Evolutionary conservation across 2,888 invertebrate genomes (phyloP).

Genomic region (Spilarctia lutea): DNA sequence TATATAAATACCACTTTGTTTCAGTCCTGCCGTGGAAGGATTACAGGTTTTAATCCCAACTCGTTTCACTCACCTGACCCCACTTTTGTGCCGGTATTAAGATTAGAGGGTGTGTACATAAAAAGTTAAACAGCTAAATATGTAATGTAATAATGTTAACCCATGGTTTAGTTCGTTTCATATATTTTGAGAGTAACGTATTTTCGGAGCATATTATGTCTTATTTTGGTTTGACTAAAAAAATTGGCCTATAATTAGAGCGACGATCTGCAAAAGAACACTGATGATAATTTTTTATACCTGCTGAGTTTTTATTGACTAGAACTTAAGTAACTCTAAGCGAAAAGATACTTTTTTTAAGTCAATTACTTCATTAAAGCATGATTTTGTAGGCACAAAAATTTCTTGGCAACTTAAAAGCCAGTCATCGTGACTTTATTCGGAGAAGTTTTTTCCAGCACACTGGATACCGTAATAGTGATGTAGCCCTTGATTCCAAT

Average conservation of each 20-base stretch:
- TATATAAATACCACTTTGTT: conserved; percentile 3
- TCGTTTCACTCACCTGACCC: conserved; percentile 2
- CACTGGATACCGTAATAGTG: conserved; percentile 34
- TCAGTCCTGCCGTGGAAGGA: background rate
- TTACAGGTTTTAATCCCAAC: conserved; percentile 3
- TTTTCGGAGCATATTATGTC: background rate
- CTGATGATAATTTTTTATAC: background rate
- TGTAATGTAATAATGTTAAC: background rate
- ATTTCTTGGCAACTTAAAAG: conserved; percentile 22
- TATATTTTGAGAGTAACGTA: background rate
- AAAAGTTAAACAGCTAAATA: background rate
- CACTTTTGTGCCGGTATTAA: background rate
- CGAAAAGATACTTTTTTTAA: conserved; percentile 10
- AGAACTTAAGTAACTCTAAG: background rate
- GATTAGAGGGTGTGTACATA: background rate
- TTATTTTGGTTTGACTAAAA: too few relatives aligned
- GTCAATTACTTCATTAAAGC: conserved; percentile 27
- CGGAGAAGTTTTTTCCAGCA: conserved; percentile 34
- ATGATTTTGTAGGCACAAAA: conserved; percentile 27
- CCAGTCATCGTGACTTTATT: conserved; percentile 48
- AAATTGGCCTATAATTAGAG: background rate
- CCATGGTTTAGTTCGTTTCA: background rate
- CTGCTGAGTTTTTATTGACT: background rate
- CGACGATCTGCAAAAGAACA: background rate
- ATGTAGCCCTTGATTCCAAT: conserved; percentile 36